Evolutionary conservation across 23 tunicate genomes (phyloP).

Genomic region (Diplosoma virens): DNA sequence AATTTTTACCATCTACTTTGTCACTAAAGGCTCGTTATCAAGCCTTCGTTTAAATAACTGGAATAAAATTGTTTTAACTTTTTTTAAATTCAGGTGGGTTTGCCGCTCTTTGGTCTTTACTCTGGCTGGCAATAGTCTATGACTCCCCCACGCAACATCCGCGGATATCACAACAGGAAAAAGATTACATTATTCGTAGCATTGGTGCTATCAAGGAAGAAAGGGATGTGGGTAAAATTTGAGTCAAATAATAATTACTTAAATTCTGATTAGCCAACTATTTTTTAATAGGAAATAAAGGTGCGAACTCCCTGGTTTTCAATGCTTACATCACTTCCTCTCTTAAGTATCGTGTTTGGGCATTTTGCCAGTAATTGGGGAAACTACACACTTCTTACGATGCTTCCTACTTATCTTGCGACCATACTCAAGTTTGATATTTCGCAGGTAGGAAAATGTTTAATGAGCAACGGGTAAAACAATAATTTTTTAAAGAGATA

Average conservation of each 20-base stretch:
- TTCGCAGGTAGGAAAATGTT: slow-evolving; percentile 65
- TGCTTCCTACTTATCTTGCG: slow-evolving; percentile 93
- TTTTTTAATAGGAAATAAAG: slow-evolving; percentile 26
- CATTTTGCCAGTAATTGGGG: slow-evolving; percentile 98
- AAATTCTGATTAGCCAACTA: not conserved
- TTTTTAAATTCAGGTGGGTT: slow-evolving; percentile 29
- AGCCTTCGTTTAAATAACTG: too few species aligned
- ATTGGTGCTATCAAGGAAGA: slow-evolving; percentile 31
- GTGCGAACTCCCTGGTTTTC: slow-evolving; percentile 70
- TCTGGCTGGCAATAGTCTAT: slow-evolving; percentile 65
- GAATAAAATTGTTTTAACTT: too few species aligned
- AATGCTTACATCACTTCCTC: slow-evolving; percentile 82
- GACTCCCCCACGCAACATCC: slow-evolving; percentile 82
- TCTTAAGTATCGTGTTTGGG: slow-evolving; percentile 65
- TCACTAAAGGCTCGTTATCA: too few species aligned
- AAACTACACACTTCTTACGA: slow-evolving; percentile 76
- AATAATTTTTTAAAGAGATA: too few species aligned
- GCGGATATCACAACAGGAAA: slow-evolving; percentile 84
- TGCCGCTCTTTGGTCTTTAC: slow-evolving; percentile 49
- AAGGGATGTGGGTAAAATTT: not conserved
- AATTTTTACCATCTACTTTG: too few species aligned
- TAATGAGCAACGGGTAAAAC: too few species aligned
- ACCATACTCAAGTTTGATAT: slow-evolving; percentile 68
- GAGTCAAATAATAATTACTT: not conserved
- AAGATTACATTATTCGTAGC: slow-evolving; percentile 57